These are phyloP conservation scores for Lasioglossum oenotherae DNA, from an alignment of 2,888 invertebrate species.

Conservation along the genomic window DNA sequence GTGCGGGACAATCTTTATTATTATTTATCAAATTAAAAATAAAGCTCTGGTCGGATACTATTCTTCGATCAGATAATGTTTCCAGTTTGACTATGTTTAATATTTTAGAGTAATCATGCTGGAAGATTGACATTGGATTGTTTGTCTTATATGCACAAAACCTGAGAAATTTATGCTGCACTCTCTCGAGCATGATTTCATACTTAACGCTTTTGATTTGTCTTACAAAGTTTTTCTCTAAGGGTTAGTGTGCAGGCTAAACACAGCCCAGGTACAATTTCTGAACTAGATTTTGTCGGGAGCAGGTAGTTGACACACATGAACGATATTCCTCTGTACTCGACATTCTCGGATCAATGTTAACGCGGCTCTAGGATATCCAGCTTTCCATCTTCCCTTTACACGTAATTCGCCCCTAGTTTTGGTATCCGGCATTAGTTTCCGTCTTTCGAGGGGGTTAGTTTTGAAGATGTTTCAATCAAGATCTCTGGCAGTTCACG, in stretches of 20 bases:
- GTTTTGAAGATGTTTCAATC: constrained; percentile 64
- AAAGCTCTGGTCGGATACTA: no score
- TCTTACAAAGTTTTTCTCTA: neutral
- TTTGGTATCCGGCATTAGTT: constrained; percentile 46
- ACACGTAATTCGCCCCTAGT: constrained; percentile 57
- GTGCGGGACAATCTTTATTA: no score
- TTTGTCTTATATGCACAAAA: no score
- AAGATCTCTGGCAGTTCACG: constrained; percentile 48
- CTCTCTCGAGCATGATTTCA: no score
- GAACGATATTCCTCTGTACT: neutral
- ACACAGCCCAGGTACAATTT: neutral
- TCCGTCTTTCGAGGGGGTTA: constrained; percentile 37
- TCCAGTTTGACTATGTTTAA: no score
- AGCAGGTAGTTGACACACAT: neutral
- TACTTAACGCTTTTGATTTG: no score
- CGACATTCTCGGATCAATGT: constrained; percentile 37
- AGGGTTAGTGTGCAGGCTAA: neutral
- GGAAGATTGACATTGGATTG: no score
- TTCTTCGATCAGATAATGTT: no score
- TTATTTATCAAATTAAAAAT: no score
- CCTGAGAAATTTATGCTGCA: no score
- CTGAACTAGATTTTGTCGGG: neutral
- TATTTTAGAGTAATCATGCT: no score
- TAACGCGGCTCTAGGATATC: constrained; percentile 12
- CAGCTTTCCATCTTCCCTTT: constrained; percentile 35